Evolutionary conservation across 2,888 invertebrate species (phyloP).

Genomic region (Autographa pulchrina): DNA sequence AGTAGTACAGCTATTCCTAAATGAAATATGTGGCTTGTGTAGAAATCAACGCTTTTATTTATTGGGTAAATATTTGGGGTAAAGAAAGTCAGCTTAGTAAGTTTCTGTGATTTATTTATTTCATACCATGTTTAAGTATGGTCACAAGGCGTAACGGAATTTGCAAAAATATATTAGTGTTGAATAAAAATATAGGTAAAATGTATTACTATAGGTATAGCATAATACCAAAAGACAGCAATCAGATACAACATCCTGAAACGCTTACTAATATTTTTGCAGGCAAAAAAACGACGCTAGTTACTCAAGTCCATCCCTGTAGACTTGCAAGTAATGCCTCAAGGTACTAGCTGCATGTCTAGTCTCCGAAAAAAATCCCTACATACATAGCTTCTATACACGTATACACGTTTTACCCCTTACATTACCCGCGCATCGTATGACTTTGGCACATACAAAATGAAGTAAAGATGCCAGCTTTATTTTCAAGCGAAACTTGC

Average conservation of each 20-base stretch:
- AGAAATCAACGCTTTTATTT: no score
- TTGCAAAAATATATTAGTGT: no score
- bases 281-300: background rate
- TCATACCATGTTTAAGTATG: no score
- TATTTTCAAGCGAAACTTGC: conserved; percentile 4
- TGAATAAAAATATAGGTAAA: no score
- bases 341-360: conserved; percentile 52
- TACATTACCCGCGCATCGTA: conserved; percentile 15
- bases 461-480: conserved; percentile 17
- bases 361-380: conserved; percentile 31
- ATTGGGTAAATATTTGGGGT: no score
- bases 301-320: conserved; percentile 35
- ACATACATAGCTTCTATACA: conserved; percentile 10
- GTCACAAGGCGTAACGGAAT: no score
- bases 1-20: conserved; percentile 23
- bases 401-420: conserved; percentile 16
- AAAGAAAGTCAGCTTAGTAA: no score
- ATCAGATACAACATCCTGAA: no score
- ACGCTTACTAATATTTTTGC: background rate
- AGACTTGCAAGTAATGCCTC: conserved; percentile 45
- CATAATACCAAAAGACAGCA: no score
- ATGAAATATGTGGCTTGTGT: background rate
- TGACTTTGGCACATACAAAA: conserved; percentile 13
- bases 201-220: no score
- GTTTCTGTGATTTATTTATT: no score